Base-by-base conservation (phyloP, 2,113 vertebrate species). In the Platysternon megacephalum region DNA sequence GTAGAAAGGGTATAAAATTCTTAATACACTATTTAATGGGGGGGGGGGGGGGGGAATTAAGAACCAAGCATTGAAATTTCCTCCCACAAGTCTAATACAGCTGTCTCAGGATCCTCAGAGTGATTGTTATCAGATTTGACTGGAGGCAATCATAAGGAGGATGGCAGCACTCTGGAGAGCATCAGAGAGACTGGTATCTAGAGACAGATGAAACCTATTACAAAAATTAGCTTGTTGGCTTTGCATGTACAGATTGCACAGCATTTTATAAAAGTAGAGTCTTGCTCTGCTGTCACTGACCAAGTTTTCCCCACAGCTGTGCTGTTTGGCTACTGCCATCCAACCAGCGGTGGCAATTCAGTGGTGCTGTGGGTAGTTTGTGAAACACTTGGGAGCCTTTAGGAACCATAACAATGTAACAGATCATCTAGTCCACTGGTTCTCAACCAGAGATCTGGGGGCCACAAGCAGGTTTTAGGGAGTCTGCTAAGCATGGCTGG, bases 261-360 rank as follows among this genome's bases (percentile, higher is more conserved):
- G 10, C 0, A 6, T 0, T 0, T 39, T 9, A 11, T 0, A 21
- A 32, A 8, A 74, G 8, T 44, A 83, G 3, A 80, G 1, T 7
- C 10, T 52, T n/a, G 14, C 11, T 11, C 44, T n/a, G 13, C 65
- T 72, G 65, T 3, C 5, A 24, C 76, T 14, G 65, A 58, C 39
- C 29, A 58, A 17, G n/a, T 39, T 78, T 49, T 49, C 48, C 5
- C 5, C 0, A 4, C 2, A 1, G 29, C 81, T 12, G 2, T 1
- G 22, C 29, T 39, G 52, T 19, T 28, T 0, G 0, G 17, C 26
- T 87, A 39, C 35, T 39, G 8, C 17, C 35, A 68, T 80, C 21
- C 79, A 84, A 11, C 32, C 3, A 11, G 2, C 35, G 14, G n/a
- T 61, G 5, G 28, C 56, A 61, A 61, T 21, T 88, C 56, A 91